Conservation (phyloP, 1,140 invertebrate species). For the Ceratosolen fusciceps region DNA sequence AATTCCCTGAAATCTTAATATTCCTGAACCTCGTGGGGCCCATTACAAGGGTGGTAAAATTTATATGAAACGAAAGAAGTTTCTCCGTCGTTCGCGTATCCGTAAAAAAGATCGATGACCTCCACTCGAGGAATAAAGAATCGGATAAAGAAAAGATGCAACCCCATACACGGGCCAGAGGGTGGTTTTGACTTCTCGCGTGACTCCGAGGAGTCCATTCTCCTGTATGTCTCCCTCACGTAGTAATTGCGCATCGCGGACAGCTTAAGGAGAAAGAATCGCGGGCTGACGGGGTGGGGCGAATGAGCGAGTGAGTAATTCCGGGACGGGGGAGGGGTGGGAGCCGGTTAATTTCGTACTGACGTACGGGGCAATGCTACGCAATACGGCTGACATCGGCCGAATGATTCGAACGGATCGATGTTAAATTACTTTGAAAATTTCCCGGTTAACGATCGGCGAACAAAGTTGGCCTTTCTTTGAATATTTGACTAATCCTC, state of each 20-base stretch:
- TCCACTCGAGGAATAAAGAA: too few relatives aligned
- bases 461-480: constrained; percentile 17
- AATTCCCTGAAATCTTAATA: too few relatives aligned
- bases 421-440: constrained; percentile 13
- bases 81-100: too few relatives aligned
- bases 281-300: too few relatives aligned
- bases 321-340: neutral
- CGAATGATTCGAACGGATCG: constrained; percentile 22
- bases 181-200: constrained; percentile 47
- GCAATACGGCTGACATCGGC: constrained; percentile 3
- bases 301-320: neutral
- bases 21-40: too few relatives aligned
- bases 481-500: neutral
- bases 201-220: neutral
- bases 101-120: too few relatives aligned
- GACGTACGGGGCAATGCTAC: constrained; percentile 5
- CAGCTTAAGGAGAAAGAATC: neutral
- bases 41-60: too few relatives aligned
- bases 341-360: neutral
- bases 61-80: too few relatives aligned
- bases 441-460: neutral
- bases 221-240: constrained; percentile 1
- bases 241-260: neutral
- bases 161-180: too few relatives aligned
- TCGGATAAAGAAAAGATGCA: too few relatives aligned